Evolutionary conservation across 2,797 vertebrate species (phyloP).

Genomic region (Sebastes umbrosus): DNA sequence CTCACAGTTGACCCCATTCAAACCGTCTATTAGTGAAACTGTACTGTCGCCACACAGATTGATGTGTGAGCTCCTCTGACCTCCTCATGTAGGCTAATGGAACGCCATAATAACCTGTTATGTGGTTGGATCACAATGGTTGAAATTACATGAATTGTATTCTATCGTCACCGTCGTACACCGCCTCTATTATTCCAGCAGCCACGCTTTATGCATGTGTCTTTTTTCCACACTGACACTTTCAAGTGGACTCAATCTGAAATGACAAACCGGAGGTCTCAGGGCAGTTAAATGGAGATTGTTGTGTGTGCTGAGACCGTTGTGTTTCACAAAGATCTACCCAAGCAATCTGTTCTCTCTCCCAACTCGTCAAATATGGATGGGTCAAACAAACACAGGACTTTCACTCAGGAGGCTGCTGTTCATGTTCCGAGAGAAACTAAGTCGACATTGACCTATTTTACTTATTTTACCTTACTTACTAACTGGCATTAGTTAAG

Average conservation of each 20-base stretch:
- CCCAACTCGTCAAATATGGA: too few relatives aligned
- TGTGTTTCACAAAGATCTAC: background rate
- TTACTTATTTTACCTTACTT: too few relatives aligned
- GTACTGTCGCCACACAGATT: background rate
- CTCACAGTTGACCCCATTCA: slow-evolving; percentile 47
- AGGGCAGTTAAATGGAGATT: background rate
- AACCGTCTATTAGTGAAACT: slow-evolving; percentile 39
- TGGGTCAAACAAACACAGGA: too few relatives aligned
- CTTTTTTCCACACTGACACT: background rate
- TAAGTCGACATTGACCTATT: too few relatives aligned
- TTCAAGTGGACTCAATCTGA: background rate
- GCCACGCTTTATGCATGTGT: background rate
- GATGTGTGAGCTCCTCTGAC: slow-evolving; percentile 23
- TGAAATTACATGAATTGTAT: background rate
- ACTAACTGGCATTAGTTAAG: too few relatives aligned
- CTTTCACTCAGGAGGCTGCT: too few relatives aligned
- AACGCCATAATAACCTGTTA: slow-evolving; percentile 5
- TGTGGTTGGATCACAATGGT: background rate
- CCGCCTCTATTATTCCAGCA: background rate
- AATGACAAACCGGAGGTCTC: background rate
- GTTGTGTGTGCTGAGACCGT: background rate
- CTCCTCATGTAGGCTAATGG: slow-evolving; percentile 17
- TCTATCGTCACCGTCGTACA: background rate
- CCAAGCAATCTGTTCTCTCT: too few relatives aligned
- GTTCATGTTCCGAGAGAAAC: too few relatives aligned